Evolutionary conservation across 2,888 invertebrate species (phyloP).

Genomic region (Patella caerulea): DNA sequence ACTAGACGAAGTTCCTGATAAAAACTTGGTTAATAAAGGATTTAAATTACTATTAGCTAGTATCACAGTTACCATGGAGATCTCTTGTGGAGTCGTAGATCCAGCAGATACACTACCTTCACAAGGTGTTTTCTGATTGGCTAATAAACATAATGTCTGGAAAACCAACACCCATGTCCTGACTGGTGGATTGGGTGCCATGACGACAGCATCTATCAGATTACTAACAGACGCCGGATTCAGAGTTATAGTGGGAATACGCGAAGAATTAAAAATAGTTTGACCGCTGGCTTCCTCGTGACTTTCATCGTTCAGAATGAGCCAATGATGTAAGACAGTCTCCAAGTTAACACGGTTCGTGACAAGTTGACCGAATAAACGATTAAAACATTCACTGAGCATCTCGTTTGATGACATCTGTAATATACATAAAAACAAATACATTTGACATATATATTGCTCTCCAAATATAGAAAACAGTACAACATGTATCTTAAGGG

Average conservation of each 20-base stretch:
- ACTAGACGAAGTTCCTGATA: conserved; percentile 58
- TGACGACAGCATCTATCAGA: conserved; percentile 79
- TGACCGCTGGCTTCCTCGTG: conserved; percentile 47
- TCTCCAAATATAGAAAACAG: not conserved
- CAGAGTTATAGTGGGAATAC: conserved; percentile 77
- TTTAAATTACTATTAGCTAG: conserved; percentile 63
- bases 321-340: conserved; percentile 87
- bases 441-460: not conserved
- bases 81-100: conserved; percentile 24
- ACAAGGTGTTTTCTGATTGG: conserved; percentile 74
- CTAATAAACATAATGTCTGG: conserved; percentile 82
- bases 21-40: conserved; percentile 62
- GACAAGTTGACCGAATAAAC: conserved; percentile 77
- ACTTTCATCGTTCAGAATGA: conserved; percentile 82
- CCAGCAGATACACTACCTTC: conserved; percentile 33
- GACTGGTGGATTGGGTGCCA: conserved; percentile 80
- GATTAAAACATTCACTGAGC: conserved; percentile 81
- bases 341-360: conserved; percentile 84
- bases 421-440: conserved; percentile 34
- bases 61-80: conserved; percentile 62
- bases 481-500: not conserved
- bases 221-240: conserved; percentile 78
- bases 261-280: conserved; percentile 56
- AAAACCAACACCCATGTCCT: conserved; percentile 86
- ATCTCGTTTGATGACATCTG: conserved; percentile 72